A percentile compares a stretch with the other conserved stretches of the same genome.
Evolutionary conservation across 2,888 invertebrate genomes (phyloP).

Genomic region (Branchellion lobata): DNA sequence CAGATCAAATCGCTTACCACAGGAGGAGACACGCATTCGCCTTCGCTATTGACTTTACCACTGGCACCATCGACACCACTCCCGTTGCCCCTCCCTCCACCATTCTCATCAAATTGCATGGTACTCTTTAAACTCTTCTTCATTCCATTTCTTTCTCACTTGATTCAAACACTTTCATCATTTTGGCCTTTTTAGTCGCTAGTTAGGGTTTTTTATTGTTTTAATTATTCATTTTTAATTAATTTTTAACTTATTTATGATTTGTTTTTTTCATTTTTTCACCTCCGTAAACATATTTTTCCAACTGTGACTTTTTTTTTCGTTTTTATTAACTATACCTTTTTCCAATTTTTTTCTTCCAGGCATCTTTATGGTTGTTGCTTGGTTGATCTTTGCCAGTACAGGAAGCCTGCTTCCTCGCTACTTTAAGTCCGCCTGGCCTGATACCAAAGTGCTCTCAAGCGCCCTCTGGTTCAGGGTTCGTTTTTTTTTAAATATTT

Average conservation of each 20-base stretch:
- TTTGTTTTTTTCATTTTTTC: no score
- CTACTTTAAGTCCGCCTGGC: conserved; percentile 38
- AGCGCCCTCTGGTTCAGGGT: conserved; percentile 31
- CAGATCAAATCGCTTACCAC: neutral
- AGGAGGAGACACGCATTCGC: neutral
- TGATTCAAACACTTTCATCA: no score
- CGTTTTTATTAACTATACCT: neutral
- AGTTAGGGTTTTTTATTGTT: no score
- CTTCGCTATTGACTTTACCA: neutral
- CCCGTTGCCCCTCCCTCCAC: neutral
- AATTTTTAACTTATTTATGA: no score
- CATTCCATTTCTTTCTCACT: neutral
- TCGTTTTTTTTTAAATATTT: neutral
- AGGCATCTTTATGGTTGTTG: conserved; percentile 41
- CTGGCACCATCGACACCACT: neutral
- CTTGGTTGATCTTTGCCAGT: conserved; percentile 35
- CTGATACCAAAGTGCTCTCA: conserved; percentile 16
- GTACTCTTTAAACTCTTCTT: neutral
- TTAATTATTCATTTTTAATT: no score
- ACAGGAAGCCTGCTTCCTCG: conserved; percentile 24
- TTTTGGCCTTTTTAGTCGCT: no score
- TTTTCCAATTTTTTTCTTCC: neutral
- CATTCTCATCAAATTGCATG: neutral
- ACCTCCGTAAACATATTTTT: no score
- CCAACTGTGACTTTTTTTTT: neutral